Percentiles rank a stretch among this genome's conserved stretches.
These are phyloP conservation scores for Panthera uncia DNA, from an alignment of 2,113 vertebrate species.

Conservation along the genomic window DNA sequence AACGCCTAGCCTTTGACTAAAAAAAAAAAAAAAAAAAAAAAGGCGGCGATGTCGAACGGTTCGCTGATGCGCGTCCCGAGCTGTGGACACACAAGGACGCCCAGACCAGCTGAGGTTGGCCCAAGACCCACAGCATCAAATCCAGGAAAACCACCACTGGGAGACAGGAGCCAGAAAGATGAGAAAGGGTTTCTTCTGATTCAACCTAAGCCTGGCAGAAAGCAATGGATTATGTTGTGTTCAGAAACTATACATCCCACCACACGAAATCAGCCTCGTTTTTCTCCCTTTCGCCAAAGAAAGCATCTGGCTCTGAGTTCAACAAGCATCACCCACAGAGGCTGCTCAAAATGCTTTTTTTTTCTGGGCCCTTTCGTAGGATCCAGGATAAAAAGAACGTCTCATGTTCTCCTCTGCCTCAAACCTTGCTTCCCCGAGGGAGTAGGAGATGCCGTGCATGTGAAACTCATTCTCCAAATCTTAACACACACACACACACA, in stretches of 20 bases:
- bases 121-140: neutral
- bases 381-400: neutral
- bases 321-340: neutral
- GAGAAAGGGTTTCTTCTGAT: neutral
- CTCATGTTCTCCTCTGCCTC: neutral
- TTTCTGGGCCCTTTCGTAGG: neutral
- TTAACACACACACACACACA: neutral
- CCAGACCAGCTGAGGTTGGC: neutral
- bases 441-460: neutral
- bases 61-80: accelerated
- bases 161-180: neutral
- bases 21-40: neutral
- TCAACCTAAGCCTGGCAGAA: neutral
- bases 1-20: neutral
- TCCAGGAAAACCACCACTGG: neutral
- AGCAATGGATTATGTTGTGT: too few relatives aligned
- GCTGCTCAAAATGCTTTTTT: neutral
- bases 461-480: neutral
- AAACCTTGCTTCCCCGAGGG: neutral
- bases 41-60: accelerated
- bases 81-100: neutral
- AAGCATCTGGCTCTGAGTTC: neutral
- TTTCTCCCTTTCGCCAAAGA: neutral
- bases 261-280: accelerated
- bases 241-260: accelerated